Percentiles rank a stretch among this genome's conserved stretches.
Conservation (phyloP, 2,113 vertebrate genomes). For the Geococcyx californianus region DNA sequence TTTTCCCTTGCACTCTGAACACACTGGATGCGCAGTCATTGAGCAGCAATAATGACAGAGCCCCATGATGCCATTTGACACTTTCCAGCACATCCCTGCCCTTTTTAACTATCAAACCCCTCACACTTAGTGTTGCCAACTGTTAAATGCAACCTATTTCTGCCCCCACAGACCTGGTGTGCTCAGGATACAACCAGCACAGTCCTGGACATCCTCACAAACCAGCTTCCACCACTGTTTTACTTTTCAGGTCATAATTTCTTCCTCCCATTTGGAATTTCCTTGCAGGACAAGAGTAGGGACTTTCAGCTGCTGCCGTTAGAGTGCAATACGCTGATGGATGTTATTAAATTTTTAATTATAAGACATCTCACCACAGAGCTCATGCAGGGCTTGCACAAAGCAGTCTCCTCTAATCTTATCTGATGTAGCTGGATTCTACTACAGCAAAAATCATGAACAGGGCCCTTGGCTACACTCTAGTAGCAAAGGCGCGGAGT, state of each 20-base stretch:
- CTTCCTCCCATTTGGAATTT: neutral
- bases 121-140: neutral
- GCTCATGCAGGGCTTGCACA: neutral
- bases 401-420: neutral
- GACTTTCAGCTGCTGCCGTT: neutral
- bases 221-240: neutral
- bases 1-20: neutral
- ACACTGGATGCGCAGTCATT: neutral
- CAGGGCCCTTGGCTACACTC: neutral
- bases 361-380: neutral
- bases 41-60: neutral
- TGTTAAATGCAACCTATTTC: neutral
- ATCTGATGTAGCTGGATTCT: neutral
- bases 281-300: neutral
- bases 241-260: neutral
- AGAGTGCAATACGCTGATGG: neutral
- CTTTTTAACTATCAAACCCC: neutral
- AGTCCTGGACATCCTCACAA: neutral
- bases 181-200: neutral
- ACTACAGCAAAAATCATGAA: neutral
- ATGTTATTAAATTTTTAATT: neutral
- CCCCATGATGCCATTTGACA: neutral
- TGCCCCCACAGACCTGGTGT: neutral
- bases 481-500: neutral
- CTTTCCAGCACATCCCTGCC: neutral